These are phyloP conservation scores for Pterostichus madidus DNA, from an alignment of 2,888 invertebrate species.

Conservation along the genomic window DNA sequence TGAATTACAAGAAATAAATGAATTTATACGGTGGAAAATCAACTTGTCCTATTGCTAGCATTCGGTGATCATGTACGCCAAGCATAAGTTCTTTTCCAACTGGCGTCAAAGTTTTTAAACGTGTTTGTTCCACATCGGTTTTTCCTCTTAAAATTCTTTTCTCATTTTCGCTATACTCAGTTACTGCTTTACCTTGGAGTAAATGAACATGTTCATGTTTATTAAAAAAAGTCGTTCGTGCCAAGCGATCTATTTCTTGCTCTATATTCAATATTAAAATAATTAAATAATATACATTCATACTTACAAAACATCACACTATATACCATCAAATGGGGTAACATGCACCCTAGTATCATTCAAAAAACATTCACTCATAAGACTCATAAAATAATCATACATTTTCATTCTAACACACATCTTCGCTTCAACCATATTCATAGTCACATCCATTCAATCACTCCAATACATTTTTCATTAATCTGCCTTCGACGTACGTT, in stretches of 20 bases:
- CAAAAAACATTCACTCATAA: too few species aligned
- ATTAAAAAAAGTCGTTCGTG: slow-evolving; percentile 82
- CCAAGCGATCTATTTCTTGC: slow-evolving; percentile 81
- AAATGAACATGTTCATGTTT: slow-evolving; percentile 77
- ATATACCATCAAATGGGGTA: too few species aligned
- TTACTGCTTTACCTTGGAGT: slow-evolving; percentile 71
- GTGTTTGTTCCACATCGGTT: slow-evolving; percentile 79
- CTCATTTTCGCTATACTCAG: slow-evolving; percentile 76
- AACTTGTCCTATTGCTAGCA: slow-evolving; percentile 79
- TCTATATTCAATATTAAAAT: slow-evolving; percentile 75
- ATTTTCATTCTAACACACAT: too few species aligned
- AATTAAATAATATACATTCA: too few species aligned
- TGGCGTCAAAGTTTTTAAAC: slow-evolving; percentile 81
- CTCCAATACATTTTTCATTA: too few species aligned
- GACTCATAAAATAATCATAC: too few species aligned
- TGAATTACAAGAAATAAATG: slow-evolving; percentile 64
- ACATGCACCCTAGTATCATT: too few species aligned
- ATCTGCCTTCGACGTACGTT: too few species aligned
- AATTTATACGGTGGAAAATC: slow-evolving; percentile 73
- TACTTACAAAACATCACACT: too few species aligned
- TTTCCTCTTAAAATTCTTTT: slow-evolving; percentile 79
- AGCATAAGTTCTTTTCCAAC: slow-evolving; percentile 81
- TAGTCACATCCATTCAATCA: too few species aligned
- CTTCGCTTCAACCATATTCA: too few species aligned
- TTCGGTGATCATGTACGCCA: slow-evolving; percentile 80